phyloP scores from a whole-genome alignment of 2,797 vertebrate genomes.

The Hyperoplus immaculatus region DNA sequence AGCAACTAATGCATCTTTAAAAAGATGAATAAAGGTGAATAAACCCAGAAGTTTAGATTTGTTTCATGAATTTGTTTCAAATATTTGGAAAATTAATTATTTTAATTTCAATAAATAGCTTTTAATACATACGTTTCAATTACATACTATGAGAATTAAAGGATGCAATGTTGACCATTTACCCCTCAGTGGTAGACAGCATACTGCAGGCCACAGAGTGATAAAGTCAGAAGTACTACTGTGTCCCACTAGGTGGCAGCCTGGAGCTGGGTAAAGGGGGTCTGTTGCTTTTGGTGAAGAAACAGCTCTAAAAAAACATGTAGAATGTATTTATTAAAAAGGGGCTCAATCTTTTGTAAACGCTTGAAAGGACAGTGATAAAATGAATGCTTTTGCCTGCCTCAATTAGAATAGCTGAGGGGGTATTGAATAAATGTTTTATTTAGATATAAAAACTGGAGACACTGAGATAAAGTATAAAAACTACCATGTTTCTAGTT shows the following conservation, averaged over 20 bases:
- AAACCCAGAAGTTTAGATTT: not conserved
- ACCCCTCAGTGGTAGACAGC: no score
- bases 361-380: not conserved
- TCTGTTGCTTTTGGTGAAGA: not conserved
- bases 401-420: not conserved
- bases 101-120: no score
- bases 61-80: not conserved
- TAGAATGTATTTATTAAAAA: not conserved
- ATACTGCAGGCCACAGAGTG: not conserved
- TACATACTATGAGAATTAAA: not conserved
- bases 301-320: not conserved
- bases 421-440: not conserved
- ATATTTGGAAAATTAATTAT: no score
- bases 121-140: not conserved
- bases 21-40: not conserved
- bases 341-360: no score
- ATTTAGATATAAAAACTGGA: not conserved
- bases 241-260: constrained; percentile 59
- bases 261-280: not conserved
- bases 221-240: not conserved
- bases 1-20: not conserved
- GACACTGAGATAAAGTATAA: not conserved
- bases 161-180: not conserved
- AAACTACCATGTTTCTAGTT: not conserved
- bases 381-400: not conserved